Conservation (phyloP, 1,140 invertebrate species). For the Drosophila bocki region DNA sequence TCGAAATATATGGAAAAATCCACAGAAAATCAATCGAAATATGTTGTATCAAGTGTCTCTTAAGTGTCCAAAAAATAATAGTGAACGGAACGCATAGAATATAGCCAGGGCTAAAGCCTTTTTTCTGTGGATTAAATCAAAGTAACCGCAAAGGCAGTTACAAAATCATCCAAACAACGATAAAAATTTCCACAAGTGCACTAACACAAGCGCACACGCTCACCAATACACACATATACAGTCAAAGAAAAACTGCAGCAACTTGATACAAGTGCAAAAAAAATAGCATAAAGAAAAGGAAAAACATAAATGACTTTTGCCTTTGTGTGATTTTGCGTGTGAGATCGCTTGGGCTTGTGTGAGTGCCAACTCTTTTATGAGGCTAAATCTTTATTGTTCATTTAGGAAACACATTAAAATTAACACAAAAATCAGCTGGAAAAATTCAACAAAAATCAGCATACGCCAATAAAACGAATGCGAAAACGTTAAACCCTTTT, state of each 20-base stretch:
- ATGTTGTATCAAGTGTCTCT: background rate
- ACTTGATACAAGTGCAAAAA: conserved; percentile 32
- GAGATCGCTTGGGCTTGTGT: conserved; percentile 27
- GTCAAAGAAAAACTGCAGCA: conserved; percentile 41
- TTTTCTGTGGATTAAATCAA: conserved; percentile 21
- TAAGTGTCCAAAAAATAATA: conserved; percentile 3
- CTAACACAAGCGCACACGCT: conserved; percentile 22
- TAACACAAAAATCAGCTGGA: conserved; percentile 17
- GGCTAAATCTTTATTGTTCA: conserved; percentile 41
- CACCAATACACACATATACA: conserved; percentile 11
- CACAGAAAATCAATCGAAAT: conserved; percentile 9
- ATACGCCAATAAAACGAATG: conserved; percentile 2
- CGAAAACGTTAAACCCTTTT: conserved; percentile 10
- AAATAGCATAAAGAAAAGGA: conserved; percentile 6
- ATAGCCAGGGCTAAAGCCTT: background rate
- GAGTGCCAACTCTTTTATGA: conserved; percentile 15
- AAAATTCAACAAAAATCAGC: conserved; percentile 9
- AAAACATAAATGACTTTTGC: conserved; percentile 43
- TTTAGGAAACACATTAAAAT: conserved; percentile 33
- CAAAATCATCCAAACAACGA: conserved; percentile 50
- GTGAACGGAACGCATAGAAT: conserved; percentile 4
- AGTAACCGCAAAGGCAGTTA: conserved; percentile 49
- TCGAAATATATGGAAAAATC: conserved; percentile 5
- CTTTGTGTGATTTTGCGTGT: conserved; percentile 42
- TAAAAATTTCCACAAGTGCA: conserved; percentile 51